Percentiles rank a stretch among this genome's conserved stretches.
Conservation (phyloP, 2,888 invertebrate genomes). For the Allophyes oxyacanthae region DNA sequence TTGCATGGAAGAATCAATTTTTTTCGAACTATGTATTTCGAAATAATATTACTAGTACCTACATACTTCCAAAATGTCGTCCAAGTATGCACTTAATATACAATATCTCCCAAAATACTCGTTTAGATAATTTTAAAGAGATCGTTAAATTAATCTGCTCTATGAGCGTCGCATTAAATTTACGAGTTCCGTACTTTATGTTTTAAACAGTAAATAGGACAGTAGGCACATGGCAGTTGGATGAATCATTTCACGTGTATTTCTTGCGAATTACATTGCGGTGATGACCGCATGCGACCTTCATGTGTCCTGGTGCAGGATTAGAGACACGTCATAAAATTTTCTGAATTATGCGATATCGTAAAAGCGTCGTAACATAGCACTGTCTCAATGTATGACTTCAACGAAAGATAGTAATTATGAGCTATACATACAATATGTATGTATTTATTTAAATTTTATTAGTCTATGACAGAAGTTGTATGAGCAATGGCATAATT, state of each 20-base stretch:
- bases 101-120: no score
- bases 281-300: conserved; percentile 14
- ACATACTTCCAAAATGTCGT: no score
- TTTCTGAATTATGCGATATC: not conserved
- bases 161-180: conserved; percentile 20
- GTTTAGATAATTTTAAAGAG: conserved; percentile 18
- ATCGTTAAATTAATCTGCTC: conserved; percentile 17
- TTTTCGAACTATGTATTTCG: no score
- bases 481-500: conserved; percentile 43
- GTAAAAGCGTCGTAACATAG: not conserved
- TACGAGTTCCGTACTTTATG: conserved; percentile 9
- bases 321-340: not conserved
- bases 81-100: no score
- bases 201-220: conserved; percentile 14
- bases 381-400: conserved; percentile 4
- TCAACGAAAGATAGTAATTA: not conserved
- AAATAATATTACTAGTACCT: no score
- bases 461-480: conserved; percentile 46
- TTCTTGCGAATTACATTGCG: conserved; percentile 14
- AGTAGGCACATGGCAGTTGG: not conserved
- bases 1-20: no score
- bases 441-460: conserved; percentile 25
- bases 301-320: conserved; percentile 1
- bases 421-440: conserved; percentile 15
- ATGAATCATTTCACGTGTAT: conserved; percentile 24